phyloP scores from a whole-genome alignment of 2,888 invertebrate genomes.

The Leucophora obtusa region DNA sequence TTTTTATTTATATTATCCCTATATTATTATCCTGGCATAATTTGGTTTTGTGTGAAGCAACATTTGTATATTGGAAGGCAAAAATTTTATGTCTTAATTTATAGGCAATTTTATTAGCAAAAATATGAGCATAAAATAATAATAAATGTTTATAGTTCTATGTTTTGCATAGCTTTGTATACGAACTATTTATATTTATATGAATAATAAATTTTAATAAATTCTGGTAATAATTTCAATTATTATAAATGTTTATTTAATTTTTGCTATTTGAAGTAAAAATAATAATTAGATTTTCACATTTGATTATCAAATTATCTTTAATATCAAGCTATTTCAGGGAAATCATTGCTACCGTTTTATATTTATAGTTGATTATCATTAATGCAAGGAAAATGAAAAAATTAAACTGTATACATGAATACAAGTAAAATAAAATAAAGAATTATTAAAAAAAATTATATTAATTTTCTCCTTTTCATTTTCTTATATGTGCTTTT shows the following conservation, averaged over 20 bases:
- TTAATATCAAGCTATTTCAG: not conserved
- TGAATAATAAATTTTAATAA: too few relatives aligned
- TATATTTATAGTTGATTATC: not conserved
- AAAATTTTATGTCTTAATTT: slow-evolving; percentile 48
- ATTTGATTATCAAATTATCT: not conserved
- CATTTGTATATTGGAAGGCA: not conserved
- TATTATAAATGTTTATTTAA: too few relatives aligned
- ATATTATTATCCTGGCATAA: not conserved
- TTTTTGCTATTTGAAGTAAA: too few relatives aligned
- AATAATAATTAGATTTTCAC: too few relatives aligned
- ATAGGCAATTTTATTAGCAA: slow-evolving; percentile 34
- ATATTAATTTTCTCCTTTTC: slow-evolving; percentile 10
- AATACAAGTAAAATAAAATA: not conserved
- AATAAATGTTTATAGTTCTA: slow-evolving; percentile 24
- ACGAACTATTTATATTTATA: too few relatives aligned
- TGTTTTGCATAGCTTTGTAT: not conserved
- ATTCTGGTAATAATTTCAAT: too few relatives aligned
- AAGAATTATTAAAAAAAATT: slow-evolving; percentile 8
- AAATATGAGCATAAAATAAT: slow-evolving; percentile 32
- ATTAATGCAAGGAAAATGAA: not conserved
- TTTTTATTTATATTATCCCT: not conserved
- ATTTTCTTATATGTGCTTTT: not conserved
- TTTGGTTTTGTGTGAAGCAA: not conserved
- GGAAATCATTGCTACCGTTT: not conserved
- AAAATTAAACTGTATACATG: not conserved